Base-by-base conservation (phyloP, 2,888 invertebrate species). In the Candidula unifasciata region DNA sequence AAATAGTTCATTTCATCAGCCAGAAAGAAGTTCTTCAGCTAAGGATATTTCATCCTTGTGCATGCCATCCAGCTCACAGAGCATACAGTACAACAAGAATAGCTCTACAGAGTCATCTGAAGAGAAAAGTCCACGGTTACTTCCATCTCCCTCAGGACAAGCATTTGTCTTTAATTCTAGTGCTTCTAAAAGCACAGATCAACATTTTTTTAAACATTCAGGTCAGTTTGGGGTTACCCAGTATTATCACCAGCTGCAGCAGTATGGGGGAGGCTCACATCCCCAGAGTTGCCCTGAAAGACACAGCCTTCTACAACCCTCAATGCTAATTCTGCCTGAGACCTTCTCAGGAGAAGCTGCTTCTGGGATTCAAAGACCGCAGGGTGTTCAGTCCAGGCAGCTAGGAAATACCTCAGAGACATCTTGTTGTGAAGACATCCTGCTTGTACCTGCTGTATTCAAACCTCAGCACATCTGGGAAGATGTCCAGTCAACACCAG, bases 261-360 rank as follows among this genome's bases (percentile, higher is more conserved):
- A 57, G n/a, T 35, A 33, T 16, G n/a, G 24, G 24, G 24, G n/a
- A n/a, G 21, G 8, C 10, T 2, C 54, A 69, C 1, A 1, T 10
- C 2, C 33, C 13, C 44, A 27, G 33, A 21, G 27, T 44, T 54
- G 80, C 37, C 33, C 66, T 60, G 54, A 76, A 37, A 80, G 57
- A 21, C 80, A 66, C 60, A 76, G 54, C 24, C 35, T 52, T 18
- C 27, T 80, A 21, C 73, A 73, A 24, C 54, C 84, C 24, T 54
- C 84, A 33, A 60, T 74, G 69, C 44, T 66, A 24, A 52, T 73
- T 6, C 71, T 54, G 1, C 57, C 83, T 21, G 13, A 60, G 35
- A 73, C 80, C 76, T 66, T 52, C 69, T 80, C 84, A 44, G 80
- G 64, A 74, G 80, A 84, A 35, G n/a, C 33, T 30, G 64, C 44